Conservation (phyloP, 2,888 invertebrate species). For the Scaptomyza tumidula region DNA sequence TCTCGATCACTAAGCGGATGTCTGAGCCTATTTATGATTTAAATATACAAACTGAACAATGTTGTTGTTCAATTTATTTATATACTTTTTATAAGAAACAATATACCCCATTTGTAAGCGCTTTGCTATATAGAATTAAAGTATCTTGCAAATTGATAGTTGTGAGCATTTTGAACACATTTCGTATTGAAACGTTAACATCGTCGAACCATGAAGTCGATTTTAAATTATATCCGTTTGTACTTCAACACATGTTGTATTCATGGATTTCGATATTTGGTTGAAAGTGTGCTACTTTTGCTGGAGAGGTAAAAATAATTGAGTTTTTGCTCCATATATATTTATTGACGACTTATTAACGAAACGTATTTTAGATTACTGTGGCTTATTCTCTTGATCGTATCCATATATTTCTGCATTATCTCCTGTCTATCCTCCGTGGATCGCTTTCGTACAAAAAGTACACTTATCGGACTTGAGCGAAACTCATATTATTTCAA, state of each 20-base stretch:
- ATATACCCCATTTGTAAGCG: neutral
- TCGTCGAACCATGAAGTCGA: conserved; percentile 7
- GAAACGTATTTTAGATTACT: conserved; percentile 53
- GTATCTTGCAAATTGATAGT: neutral
- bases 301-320: conserved; percentile 70
- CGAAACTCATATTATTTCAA: conserved; percentile 83
- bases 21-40: too few relatives aligned
- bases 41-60: too few relatives aligned
- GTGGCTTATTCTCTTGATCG: conserved; percentile 77
- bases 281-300: conserved; percentile 58
- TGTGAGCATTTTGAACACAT: neutral
- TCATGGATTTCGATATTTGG: conserved; percentile 81
- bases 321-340: neutral
- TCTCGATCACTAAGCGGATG: too few relatives aligned
- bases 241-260: conserved; percentile 80
- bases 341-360: neutral
- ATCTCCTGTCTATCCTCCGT: conserved; percentile 80
- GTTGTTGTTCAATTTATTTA: too few relatives aligned
- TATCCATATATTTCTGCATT: conserved; percentile 74
- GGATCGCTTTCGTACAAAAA: conserved; percentile 80
- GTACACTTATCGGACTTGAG: conserved; percentile 83
- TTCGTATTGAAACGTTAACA: conserved; percentile 1
- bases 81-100: too few relatives aligned
- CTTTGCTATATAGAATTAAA: neutral
- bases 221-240: conserved; percentile 55